These are phyloP conservation scores for Tyto alba DNA, from an alignment of 2,113 vertebrate genomes.

Conservation along the genomic window DNA sequence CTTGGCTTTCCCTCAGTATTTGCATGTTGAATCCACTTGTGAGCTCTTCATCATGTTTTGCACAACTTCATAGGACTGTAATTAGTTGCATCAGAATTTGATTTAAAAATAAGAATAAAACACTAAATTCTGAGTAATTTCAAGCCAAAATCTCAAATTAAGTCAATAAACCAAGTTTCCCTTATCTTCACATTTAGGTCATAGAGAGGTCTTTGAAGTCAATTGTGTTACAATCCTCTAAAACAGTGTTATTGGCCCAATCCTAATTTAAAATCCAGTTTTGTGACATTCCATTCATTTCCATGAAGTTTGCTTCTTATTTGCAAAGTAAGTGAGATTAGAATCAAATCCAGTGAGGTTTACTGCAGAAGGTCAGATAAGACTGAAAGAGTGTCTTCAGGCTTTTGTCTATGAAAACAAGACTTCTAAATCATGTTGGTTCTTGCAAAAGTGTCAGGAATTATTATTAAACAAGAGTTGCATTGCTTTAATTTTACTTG, in stretches of 20 bases:
- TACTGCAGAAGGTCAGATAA: conserved; percentile 28
- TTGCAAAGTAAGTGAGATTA: not conserved
- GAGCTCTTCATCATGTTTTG: not conserved
- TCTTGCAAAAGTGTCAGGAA: not conserved
- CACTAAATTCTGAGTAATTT: not conserved
- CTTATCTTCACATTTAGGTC: not conserved
- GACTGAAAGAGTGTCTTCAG: conserved; percentile 2
- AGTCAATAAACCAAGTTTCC: not conserved
- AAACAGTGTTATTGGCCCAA: not conserved
- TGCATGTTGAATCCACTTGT: not conserved
- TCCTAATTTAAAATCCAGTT: conserved; percentile 28
- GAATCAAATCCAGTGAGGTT: not conserved
- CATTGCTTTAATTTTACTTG: not conserved
- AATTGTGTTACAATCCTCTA: not conserved
- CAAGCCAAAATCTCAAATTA: not conserved
- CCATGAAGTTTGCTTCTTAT: not conserved
- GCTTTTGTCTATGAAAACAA: not conserved
- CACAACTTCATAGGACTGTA: not conserved
- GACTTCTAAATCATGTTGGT: not conserved
- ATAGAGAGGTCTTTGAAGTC: not conserved
- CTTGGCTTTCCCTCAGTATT: not conserved
- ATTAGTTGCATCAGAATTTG: not conserved
- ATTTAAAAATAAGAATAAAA: not conserved
- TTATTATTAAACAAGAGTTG: not conserved
- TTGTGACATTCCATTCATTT: conserved; percentile 41